Evolutionary conservation across 1,140 invertebrate genomes (phyloP), one percentile per base, ranked within the genome.

Genomic region (Drosophila paulistorum): DNA sequence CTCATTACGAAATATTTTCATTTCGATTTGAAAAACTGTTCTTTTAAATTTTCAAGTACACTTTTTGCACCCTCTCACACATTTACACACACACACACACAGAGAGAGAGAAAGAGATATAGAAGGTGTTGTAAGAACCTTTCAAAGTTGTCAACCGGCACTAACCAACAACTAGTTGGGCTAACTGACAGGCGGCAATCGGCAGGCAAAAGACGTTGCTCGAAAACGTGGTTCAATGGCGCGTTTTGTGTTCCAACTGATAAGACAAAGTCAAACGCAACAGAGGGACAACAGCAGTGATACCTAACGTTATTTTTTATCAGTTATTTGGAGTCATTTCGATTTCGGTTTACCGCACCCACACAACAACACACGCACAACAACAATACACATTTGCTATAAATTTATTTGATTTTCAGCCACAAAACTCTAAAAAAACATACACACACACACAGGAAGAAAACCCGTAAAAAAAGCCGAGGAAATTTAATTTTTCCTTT

Each of bases 1-100:
- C 65, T 65, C 83, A 83, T 87, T 83, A 87, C 83, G 76, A 87
- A 87, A 83, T 68, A 41, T 37, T 33, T 41, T 26, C 37, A 39
- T 75, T 68, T 68, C 30, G 7, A 14, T 20, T 48, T 48, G 45
- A 10, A 48, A 7, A 48, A 20, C 7, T 23, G 9, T 20, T 45
- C 3, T 23, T 23, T 10, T 0, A 11, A 51, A 51, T 11, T 37
- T 51, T 51, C 17, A 51, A 51, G 45, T 51, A 51, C 45, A 11
- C 7, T 48, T 48, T 48, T 20, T 48, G 3, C 42, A 17, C 41
- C 0, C 41, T 1, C 45, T 10, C 45, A 51, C 17, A 51, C n/a
- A n/a, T n/a, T n/a, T n/a, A n/a, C 45, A 51, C 17, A 51, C 7
- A 23, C 17, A 30, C 23, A 3, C 17, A 57, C 5, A 11, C 7